Evolutionary conservation across 2,797 vertebrate genomes (phyloP).

Genomic region (Neopelma chrysocephalum): DNA sequence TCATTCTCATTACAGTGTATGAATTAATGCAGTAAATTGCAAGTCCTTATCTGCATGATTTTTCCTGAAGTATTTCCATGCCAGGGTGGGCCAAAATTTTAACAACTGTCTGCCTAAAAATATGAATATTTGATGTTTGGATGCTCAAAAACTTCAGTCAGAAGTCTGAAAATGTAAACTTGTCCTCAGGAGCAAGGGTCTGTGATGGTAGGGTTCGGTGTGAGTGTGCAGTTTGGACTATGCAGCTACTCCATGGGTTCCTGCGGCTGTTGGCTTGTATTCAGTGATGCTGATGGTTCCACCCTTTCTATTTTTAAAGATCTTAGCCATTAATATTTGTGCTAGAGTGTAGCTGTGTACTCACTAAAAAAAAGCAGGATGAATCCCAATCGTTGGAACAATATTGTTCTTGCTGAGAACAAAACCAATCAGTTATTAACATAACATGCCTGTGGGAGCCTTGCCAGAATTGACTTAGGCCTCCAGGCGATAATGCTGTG

Average conservation of each 20-base stretch:
- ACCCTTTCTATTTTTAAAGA: slow-evolving; percentile 23
- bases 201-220: accelerated
- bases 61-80: background rate
- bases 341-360: background rate
- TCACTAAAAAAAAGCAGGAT: background rate
- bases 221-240: background rate
- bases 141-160: background rate
- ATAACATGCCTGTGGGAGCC: slow-evolving; percentile 17
- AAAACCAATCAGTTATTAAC: slow-evolving; percentile 41
- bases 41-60: background rate
- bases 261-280: background rate
- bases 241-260: background rate
- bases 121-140: background rate
- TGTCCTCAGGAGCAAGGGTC: background rate
- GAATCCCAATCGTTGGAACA: slow-evolving; percentile 43
- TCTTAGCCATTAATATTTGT: background rate
- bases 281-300: background rate
- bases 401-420: slow-evolving; percentile 23
- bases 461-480: slow-evolving; percentile 30
- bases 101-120: background rate
- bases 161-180: background rate
- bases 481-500: slow-evolving; percentile 12
- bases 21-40: background rate
- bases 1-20: background rate
- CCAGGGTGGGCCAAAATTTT: background rate